Evolutionary conservation across 2,113 vertebrate genomes (phyloP), one percentile per base, ranked within the genome.

Genomic region (Dinomys branickii): DNA sequence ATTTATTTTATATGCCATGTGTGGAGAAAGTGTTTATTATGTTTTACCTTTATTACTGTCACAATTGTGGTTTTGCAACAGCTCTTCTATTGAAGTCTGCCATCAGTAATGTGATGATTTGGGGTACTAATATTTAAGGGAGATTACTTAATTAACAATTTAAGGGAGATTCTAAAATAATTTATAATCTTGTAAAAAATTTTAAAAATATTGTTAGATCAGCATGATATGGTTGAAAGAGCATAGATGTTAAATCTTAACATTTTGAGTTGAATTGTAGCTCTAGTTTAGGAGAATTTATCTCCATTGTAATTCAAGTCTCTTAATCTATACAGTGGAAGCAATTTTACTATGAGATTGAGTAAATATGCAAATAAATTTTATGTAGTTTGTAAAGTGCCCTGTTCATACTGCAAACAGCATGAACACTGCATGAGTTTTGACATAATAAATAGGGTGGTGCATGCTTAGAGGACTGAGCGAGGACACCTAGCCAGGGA

Each of bases 271-370:
- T 91, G 47, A 73, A 78, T 26, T 83, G 35, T 33, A 80, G 6
- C 35, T 96, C 10, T 89, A 82, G 61, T 2, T 56, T 88, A 28
- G 44, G 30, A 11, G 47, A 89, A 41, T 10, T 92, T 73, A 71
- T 77, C 20, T 71, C 8, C 44, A 83, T 14, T 93, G 67, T 93
- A 87, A 91, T 63, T 83, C 44, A 93, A 58, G 13, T 28, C 2
- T 77, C 90, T n/a, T n/a, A n/a, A 82, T 77, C 35, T 47, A 35
- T 61, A 86, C 91, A 91, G 80, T 88, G 20, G 19, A 90, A 33
- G 71, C 50, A 88, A 47, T 94, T 92, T 90, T 14, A 86, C 86
- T 61, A 19, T 71, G 86, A 90, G 24, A 85, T 83, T 86, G 22
- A 71, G 33, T 73, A 54, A 92, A 44, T 54, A 58, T 91, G 38